Evolutionary conservation across 2,113 vertebrate species (phyloP).

Genomic region (Cygnus atratus): DNA sequence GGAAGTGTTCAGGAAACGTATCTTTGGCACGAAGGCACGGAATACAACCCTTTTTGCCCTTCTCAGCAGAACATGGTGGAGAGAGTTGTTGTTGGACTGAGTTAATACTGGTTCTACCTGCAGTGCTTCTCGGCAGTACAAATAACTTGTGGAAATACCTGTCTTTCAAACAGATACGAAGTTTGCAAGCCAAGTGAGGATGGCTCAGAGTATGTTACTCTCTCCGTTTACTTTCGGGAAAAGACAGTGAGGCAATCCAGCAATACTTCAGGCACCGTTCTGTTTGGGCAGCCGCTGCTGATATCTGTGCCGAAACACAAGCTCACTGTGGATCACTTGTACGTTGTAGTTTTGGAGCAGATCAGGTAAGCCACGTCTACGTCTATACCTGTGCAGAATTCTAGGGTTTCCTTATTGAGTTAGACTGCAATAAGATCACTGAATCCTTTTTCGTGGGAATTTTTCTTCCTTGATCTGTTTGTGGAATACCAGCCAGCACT

Average conservation of each 20-base stretch:
- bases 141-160: not conserved
- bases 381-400: not conserved
- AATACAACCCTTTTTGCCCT: not conserved
- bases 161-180: conserved; percentile 83
- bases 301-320: conserved; percentile 88
- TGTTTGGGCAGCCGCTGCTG: conserved; percentile 93
- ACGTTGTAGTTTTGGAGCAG: conserved; percentile 85
- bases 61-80: not conserved
- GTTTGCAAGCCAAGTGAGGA: conserved; percentile 70
- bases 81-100: not conserved
- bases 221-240: conserved; percentile 94
- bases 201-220: conserved; percentile 76
- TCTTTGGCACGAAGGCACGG: not conserved
- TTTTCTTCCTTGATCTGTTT: not conserved
- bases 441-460: not conserved
- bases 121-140: not conserved
- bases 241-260: conserved; percentile 83
- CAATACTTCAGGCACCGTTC: conserved; percentile 81
- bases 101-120: not conserved
- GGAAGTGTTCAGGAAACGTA: not conserved
- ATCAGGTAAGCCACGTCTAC: conserved; percentile 83
- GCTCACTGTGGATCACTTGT: conserved; percentile 85
- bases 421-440: not conserved
- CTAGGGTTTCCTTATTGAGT: fast-evolving
- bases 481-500: not conserved